Percentiles rank a stretch among this genome's conserved stretches.
Evolutionary conservation across 2,113 vertebrate genomes (phyloP).

Genomic region (Megaleporinus macrocephalus): DNA sequence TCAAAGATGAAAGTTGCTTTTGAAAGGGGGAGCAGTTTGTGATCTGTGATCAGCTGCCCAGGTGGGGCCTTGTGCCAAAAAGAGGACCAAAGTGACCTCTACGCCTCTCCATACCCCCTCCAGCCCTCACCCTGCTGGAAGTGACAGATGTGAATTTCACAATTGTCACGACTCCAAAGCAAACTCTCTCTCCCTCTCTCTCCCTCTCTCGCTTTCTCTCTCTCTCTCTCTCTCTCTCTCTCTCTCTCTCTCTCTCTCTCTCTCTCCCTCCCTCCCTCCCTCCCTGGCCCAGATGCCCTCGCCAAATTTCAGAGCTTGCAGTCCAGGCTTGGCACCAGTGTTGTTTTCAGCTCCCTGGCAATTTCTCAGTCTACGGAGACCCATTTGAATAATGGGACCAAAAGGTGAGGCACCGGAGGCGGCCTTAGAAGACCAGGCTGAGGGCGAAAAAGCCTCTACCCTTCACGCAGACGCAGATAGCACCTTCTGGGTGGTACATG

Average conservation of each 20-base stretch:
- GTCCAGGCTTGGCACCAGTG: conserved; percentile 54
- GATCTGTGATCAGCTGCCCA: too few relatives aligned
- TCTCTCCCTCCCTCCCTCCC: background rate
- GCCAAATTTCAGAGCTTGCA: conserved; percentile 63
- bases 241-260: background rate
- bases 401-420: background rate
- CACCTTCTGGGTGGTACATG: background rate
- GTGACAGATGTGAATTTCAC: conserved; percentile 20
- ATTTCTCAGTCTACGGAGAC: conserved; percentile 48
- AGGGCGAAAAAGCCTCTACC: background rate
- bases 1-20: background rate
- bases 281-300: conserved; percentile 50
- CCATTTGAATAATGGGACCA: conserved; percentile 28
- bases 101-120: background rate
- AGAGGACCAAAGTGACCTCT: background rate
- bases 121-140: background rate
- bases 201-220: background rate
- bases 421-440: background rate
- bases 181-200: background rate
- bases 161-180: background rate
- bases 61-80: background rate
- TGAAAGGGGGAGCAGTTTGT: background rate
- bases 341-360: conserved; percentile 48
- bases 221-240: background rate
- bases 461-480: background rate